Evolutionary conservation across 2,888 invertebrate genomes (phyloP).

Genomic region (Boloria euphrosyne): DNA sequence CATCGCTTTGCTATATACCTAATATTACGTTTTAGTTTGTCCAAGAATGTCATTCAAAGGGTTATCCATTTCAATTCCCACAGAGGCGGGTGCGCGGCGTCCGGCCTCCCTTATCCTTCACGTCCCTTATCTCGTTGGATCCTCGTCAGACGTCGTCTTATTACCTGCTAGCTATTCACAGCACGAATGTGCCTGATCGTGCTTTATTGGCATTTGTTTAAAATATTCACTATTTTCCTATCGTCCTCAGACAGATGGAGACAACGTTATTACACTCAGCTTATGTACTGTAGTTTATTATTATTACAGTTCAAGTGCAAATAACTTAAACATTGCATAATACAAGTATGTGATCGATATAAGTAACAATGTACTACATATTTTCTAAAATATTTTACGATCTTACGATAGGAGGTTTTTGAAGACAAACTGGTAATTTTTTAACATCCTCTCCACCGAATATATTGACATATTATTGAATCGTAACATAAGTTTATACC

Average conservation of each 20-base stretch:
- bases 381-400: too few relatives aligned
- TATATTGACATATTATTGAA: too few relatives aligned
- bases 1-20: neutral
- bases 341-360: too few relatives aligned
- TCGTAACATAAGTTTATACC: too few relatives aligned
- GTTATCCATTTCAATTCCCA: conserved; percentile 17
- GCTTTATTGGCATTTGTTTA: conserved; percentile 27
- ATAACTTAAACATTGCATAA: too few relatives aligned
- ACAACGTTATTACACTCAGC: neutral
- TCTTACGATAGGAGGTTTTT: too few relatives aligned
- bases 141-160: conserved; percentile 31
- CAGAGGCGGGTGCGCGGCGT: neutral
- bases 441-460: too few relatives aligned
- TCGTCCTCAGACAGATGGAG: neutral
- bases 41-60: conserved; percentile 13
- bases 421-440: too few relatives aligned
- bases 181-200: conserved; percentile 22
- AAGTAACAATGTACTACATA: too few relatives aligned
- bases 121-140: conserved; percentile 8
- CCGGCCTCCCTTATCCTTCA: conserved; percentile 5
- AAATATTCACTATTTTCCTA: neutral
- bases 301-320: neutral
- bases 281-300: neutral
- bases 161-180: conserved; percentile 28
- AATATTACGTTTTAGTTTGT: conserved; percentile 11